Percentiles rank a stretch among this genome's conserved stretches.
Conservation (phyloP, 2,113 vertebrate species). For the Clupea harengus region DNA sequence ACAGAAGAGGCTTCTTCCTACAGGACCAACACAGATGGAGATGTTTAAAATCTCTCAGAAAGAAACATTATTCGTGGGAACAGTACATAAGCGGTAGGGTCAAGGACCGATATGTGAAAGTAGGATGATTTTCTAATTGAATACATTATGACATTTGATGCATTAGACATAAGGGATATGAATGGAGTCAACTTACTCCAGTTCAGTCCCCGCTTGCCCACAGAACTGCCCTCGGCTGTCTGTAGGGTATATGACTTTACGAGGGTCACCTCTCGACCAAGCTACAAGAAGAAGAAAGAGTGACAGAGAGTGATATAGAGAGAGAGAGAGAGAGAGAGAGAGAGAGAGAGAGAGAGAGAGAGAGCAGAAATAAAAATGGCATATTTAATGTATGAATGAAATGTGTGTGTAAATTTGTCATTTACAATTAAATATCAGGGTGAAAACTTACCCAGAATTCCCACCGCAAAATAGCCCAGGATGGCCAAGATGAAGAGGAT, state of each 20-base stretch:
- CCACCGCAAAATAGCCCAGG: constrained; percentile 83
- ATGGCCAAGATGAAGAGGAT: constrained; percentile 82
- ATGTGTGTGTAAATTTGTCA: background rate
- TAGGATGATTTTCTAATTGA: background rate
- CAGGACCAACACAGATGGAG: constrained; percentile 23
- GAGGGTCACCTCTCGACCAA: constrained; percentile 92
- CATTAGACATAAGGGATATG: background rate
- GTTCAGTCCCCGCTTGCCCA: constrained; percentile 81
- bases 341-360: background rate
- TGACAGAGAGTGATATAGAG: background rate
- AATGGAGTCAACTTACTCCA: constrained; percentile 76
- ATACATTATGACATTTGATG: background rate
- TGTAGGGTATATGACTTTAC: constrained; percentile 92
- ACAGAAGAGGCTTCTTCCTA: constrained; percentile 86
- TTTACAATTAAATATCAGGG: background rate
- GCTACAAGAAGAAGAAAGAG: constrained; percentile 65
- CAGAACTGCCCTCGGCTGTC: constrained; percentile 92
- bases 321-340: background rate
- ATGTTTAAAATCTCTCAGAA: background rate
- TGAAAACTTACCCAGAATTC: constrained; percentile 80
- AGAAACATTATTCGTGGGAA: background rate
- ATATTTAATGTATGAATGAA: no score
- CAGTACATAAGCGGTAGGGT: background rate
- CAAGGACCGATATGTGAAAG: background rate
- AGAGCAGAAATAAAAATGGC: no score